Percentiles rank a stretch among this genome's conserved stretches.
Evolutionary conservation across 2,888 invertebrate genomes (phyloP).

Genomic region (Cerceris rybyensis): DNA sequence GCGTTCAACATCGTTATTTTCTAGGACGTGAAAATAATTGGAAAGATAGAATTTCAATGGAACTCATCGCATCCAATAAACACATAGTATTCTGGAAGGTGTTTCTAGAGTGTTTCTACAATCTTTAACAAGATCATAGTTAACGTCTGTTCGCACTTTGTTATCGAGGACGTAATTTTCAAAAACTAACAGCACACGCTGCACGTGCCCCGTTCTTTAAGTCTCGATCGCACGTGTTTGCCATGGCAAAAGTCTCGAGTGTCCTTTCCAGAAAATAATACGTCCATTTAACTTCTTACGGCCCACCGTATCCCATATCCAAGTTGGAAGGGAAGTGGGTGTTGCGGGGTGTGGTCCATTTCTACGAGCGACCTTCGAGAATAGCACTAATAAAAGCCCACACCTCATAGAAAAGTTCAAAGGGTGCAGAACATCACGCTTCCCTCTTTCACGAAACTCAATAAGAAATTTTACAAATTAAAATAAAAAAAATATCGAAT

Average conservation of each 20-base stretch:
- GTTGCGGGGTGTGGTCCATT: constrained; percentile 73
- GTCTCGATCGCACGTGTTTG: constrained; percentile 54
- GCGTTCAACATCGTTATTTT: too few relatives aligned
- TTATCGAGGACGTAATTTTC: constrained; percentile 62
- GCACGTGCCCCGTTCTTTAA: constrained; percentile 49
- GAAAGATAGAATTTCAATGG: too few relatives aligned
- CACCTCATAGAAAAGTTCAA: constrained; percentile 30
- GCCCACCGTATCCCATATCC: constrained; percentile 58
- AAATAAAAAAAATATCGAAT: too few relatives aligned
- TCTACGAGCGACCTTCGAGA: constrained; percentile 52
- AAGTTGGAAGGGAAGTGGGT: constrained; percentile 74
- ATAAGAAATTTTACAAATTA: too few relatives aligned
- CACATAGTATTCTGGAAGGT: neutral
- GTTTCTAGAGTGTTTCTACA: neutral
- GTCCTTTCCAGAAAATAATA: constrained; percentile 75
- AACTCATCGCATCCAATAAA: neutral
- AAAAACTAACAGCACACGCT: constrained; percentile 44
- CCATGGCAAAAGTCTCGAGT: constrained; percentile 65
- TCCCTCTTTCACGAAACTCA: neutral
- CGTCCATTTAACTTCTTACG: constrained; percentile 71
- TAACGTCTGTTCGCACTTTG: constrained; percentile 59
- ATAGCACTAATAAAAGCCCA: constrained; percentile 57
- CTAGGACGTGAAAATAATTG: too few relatives aligned
- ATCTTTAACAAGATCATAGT: constrained; percentile 10
- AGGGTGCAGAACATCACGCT: constrained; percentile 49